Evolutionary conservation across 2,888 invertebrate genomes (phyloP).

Genomic region (Sphaerophoria rueppellii): DNA sequence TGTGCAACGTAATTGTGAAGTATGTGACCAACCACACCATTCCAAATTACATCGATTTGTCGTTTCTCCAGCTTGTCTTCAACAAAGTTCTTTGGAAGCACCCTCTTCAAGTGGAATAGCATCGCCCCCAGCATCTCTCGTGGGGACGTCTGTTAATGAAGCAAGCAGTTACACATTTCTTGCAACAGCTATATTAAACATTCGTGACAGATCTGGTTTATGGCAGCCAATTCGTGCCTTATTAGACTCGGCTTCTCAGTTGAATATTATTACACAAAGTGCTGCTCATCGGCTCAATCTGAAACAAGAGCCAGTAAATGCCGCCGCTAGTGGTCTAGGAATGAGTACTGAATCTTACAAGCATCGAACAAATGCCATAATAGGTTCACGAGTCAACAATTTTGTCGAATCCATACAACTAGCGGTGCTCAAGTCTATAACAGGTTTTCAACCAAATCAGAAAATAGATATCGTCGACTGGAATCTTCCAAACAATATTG

Average conservation of each 20-base stretch:
- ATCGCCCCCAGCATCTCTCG: neutral
- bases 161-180: too few species aligned
- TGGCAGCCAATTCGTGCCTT: conserved; percentile 23
- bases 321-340: neutral
- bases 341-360: neutral
- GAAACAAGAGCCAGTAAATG: neutral
- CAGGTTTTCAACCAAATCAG: too few species aligned
- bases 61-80: neutral
- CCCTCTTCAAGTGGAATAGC: neutral
- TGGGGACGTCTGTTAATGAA: neutral
- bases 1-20: conserved; percentile 1
- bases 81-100: too few species aligned
- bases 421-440: neutral
- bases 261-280: conserved; percentile 27
- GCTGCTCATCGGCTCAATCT: neutral
- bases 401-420: neutral
- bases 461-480: too few species aligned
- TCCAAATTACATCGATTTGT: conserved; percentile 13
- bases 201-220: neutral
- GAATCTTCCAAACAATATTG: too few species aligned
- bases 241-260: conserved; percentile 41
- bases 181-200: conserved; percentile 27
- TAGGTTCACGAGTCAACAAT: neutral
- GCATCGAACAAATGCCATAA: neutral
- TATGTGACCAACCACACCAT: conserved; percentile 15